Percentiles rank a stretch among this genome's conserved stretches.
phyloP scores from a whole-genome alignment of 1,140 invertebrate genomes.

The Gryon sp. region DNA sequence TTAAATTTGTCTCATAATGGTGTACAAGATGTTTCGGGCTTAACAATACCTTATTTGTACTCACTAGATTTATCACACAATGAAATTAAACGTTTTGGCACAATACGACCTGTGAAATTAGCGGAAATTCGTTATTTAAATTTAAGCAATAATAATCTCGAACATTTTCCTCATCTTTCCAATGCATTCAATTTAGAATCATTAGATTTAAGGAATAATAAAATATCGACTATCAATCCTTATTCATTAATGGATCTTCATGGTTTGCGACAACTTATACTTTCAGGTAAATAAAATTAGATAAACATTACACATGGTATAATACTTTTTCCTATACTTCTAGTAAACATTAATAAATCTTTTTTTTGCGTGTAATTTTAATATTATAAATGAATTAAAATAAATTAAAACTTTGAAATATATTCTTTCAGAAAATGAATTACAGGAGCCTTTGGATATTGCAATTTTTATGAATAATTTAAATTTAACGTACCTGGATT shows the following conservation, averaged over 20 bases:
- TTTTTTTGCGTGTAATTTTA: no score
- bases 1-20: slow-evolving; percentile 85
- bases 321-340: no score
- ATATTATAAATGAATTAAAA: no score
- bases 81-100: slow-evolving; percentile 80
- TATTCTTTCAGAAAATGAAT: slow-evolving; percentile 82
- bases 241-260: slow-evolving; percentile 65
- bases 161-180: slow-evolving; percentile 60
- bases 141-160: slow-evolving; percentile 75
- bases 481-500: slow-evolving; percentile 80
- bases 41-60: slow-evolving; percentile 39
- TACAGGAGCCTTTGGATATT: slow-evolving; percentile 82
- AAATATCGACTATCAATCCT: slow-evolving; percentile 62
- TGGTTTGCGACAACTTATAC: slow-evolving; percentile 66
- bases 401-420: no score
- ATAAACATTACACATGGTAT: no score
- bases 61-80: slow-evolving; percentile 84
- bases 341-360: no score
- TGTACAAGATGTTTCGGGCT: slow-evolving; percentile 62
- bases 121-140: slow-evolving; percentile 81
- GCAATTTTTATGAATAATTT: slow-evolving; percentile 82
- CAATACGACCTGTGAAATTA: slow-evolving; percentile 70
- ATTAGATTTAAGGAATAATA: slow-evolving; percentile 67
- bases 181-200: slow-evolving; percentile 63
- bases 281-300: slow-evolving; percentile 76